Evolutionary conservation across 2,888 invertebrate species (phyloP).

Genomic region (Chorisops tibialis): DNA sequence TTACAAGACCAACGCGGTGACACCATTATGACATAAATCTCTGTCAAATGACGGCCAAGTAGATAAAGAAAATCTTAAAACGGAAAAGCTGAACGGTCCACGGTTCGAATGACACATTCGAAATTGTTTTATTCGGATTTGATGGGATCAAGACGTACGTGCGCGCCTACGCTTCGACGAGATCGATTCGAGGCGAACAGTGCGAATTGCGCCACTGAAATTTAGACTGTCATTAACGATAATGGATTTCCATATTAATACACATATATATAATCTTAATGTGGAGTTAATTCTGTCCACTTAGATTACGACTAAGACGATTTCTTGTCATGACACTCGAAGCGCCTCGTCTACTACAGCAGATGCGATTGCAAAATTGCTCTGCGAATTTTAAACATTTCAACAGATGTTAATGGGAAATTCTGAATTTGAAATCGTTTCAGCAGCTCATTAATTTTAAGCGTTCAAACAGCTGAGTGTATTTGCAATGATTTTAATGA

Average conservation of each 20-base stretch:
- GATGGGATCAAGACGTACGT: not conserved
- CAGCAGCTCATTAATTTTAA: conserved; percentile 11
- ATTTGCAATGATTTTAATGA: conserved; percentile 10
- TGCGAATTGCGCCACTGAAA: not conserved
- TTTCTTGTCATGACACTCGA: not conserved
- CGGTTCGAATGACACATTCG: not conserved
- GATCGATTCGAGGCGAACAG: not conserved
- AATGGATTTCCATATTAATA: not conserved
- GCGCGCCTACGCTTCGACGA: not conserved
- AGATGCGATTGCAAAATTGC: conserved; percentile 10
- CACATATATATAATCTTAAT: too few species aligned
- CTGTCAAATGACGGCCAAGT: conserved; percentile 6
- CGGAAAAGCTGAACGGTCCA: not conserved
- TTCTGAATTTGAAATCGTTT: not conserved
- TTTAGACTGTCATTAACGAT: conserved; percentile 2
- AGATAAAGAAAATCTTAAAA: conserved; percentile 4
- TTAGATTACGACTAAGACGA: not conserved
- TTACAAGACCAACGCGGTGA: conserved; percentile 18
- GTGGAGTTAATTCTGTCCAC: not conserved
- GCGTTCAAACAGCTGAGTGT: conserved; percentile 3
- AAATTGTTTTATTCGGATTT: not conserved
- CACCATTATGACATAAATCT: conserved; percentile 20
- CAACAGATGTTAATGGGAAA: not conserved
- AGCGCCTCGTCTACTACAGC: not conserved
- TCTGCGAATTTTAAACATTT: conserved; percentile 3